These are phyloP conservation scores for Drosophila ercepeae DNA, from an alignment of 1,140 invertebrate species.

Conservation along the genomic window DNA sequence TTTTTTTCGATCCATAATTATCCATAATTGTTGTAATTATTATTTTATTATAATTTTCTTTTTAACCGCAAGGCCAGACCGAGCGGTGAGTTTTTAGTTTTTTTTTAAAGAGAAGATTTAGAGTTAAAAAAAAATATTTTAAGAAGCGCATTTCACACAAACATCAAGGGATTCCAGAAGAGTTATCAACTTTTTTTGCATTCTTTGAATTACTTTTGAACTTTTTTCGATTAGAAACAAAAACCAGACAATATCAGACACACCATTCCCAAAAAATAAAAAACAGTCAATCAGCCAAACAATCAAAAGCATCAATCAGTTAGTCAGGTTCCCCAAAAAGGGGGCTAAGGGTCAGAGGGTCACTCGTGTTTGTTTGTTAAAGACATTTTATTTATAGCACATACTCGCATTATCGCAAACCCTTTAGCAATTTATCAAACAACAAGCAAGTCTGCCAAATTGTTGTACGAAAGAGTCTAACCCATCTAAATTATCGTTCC, in stretches of 20 bases:
- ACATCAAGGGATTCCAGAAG: constrained; percentile 2
- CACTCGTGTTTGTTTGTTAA: constrained; percentile 36
- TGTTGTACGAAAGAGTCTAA: constrained; percentile 80
- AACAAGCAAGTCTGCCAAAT: constrained; percentile 73
- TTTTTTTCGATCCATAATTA: too few species aligned
- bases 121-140: background rate
- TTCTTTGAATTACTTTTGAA: too few species aligned
- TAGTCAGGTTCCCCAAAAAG: background rate
- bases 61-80: constrained; percentile 46
- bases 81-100: constrained; percentile 50
- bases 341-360: too few species aligned
- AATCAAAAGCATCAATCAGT: background rate
- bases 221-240: too few species aligned
- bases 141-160: constrained; percentile 4
- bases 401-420: constrained; percentile 44
- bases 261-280: background rate
- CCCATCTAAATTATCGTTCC: constrained; percentile 82
- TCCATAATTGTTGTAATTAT: constrained; percentile 14
- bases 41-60: constrained; percentile 1
- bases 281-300: background rate
- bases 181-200: too few species aligned
- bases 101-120: background rate
- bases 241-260: too few species aligned
- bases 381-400: constrained; percentile 70
- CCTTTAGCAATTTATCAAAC: constrained; percentile 36